A percentile compares a stretch with the other conserved stretches of the same genome.
Evolutionary conservation across 1,140 invertebrate species (phyloP).

Genomic region (Acyrthosiphon pisum): DNA sequence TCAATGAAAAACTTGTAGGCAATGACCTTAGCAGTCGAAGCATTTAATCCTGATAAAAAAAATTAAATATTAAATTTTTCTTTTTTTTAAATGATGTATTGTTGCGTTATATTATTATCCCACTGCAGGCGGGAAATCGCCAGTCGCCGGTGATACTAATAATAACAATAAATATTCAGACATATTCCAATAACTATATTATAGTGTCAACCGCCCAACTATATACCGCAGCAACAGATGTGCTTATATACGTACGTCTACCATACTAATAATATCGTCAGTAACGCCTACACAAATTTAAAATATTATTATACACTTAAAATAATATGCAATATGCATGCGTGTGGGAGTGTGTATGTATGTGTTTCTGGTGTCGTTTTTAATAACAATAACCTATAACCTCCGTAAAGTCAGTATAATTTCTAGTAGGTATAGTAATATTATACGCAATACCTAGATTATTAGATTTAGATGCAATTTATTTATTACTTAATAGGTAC

Average conservation of each 20-base stretch:
- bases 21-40: no score
- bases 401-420: no score
- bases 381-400: no score
- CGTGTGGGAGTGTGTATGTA: background rate
- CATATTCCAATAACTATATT: background rate
- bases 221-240: background rate
- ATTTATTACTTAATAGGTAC: no score
- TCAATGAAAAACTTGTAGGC: no score
- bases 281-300: slow-evolving; percentile 6
- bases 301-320: background rate
- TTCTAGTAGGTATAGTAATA: no score
- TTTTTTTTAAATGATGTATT: background rate
- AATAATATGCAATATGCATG: background rate
- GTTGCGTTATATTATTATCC: background rate
- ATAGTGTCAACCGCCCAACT: background rate
- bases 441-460: no score
- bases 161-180: background rate
- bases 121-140: background rate
- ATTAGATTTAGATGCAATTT: no score
- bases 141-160: background rate
- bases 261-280: background rate
- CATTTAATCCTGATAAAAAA: no score
- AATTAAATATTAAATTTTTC: background rate
- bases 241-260: background rate
- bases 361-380: background rate